Percentiles rank a stretch among this genome's conserved stretches.
Evolutionary conservation across 2,797 vertebrate genomes (phyloP).

Genomic region (Rhodeus uyekii): DNA sequence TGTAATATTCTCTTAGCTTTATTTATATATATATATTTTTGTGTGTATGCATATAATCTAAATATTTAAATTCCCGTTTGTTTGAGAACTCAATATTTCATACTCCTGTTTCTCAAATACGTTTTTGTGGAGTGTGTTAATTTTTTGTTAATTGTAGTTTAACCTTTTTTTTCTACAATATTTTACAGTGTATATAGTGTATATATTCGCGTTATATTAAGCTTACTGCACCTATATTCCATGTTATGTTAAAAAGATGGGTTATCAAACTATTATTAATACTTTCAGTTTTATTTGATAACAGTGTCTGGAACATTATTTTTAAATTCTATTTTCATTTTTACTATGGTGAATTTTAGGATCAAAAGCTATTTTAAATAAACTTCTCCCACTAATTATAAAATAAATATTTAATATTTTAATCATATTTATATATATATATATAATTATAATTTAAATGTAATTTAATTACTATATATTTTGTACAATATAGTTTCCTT

Average conservation of each 20-base stretch:
- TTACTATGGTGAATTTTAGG: neutral
- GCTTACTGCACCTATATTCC: no score
- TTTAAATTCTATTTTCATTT: neutral
- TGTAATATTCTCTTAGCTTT: neutral
- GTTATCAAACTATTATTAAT: neutral
- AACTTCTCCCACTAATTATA: neutral
- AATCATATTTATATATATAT: no score
- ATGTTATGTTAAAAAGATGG: neutral
- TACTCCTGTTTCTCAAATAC: neutral
- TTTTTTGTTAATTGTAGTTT: neutral
- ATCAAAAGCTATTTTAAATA: neutral
- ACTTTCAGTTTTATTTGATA: neutral
- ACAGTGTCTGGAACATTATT: neutral
- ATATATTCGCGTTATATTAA: neutral
- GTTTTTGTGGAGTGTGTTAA: neutral
- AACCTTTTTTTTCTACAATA: neutral
- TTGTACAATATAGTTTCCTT: no score
- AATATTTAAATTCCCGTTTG: neutral
- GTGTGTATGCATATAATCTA: neutral
- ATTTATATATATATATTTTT: no score
- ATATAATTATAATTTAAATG: no score
- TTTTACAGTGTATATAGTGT: neutral
- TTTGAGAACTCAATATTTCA: neutral
- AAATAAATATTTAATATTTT: neutral
- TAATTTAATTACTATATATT: no score